Base-by-base conservation (phyloP, 2,888 invertebrate species). In the Clepsis dumicolana region DNA sequence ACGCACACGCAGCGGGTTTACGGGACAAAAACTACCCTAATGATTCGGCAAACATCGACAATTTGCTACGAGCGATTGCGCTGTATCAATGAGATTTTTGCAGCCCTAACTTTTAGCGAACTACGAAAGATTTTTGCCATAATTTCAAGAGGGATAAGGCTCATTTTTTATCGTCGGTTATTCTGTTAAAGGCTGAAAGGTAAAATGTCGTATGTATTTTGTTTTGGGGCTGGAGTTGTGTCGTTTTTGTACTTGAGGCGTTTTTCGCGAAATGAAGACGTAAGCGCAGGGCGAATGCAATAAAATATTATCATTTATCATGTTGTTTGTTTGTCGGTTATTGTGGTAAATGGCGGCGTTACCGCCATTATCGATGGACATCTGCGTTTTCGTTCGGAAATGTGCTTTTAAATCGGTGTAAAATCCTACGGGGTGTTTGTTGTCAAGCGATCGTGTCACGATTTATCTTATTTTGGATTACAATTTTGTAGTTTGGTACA, bases 231-330 rank as follows among this genome's bases (percentile, higher is more conserved):
- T 35, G 29, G n/a, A 2, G 21, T 48, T 50, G 21, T 48, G 41
- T 52, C 57, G 71, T 79, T 81, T 48, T 83, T n/a, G n/a, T n/a
- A n/a, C n/a, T n/a, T n/a, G n/a, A n/a, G n/a, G n/a, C n/a, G n/a
- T n/a, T n/a, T n/a, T n/a, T n/a, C n/a, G 82, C 78, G 75, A 75
- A 88, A 90, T 91, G 85, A 86, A 92, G 92, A 90, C 85, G 85
- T 88, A 85, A 90, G 80, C 86, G 82, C 85, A 90, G 90, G 88
- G 90, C 88, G 83, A 88, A 83, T 77, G 84, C 90, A 87, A 89
- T 91, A 90, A 92, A 92, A 89, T 88, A 88, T 87, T 83, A 89
- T 89, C 90, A 91, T 93, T 93, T 91, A 92, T 93, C 92, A 92
- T 79, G 76, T 85, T 90, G 90, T 91, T 90, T 91, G 90, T 87